phyloP scores from a whole-genome alignment of 1,140 invertebrate species.

The Vanessa tameamea region DNA sequence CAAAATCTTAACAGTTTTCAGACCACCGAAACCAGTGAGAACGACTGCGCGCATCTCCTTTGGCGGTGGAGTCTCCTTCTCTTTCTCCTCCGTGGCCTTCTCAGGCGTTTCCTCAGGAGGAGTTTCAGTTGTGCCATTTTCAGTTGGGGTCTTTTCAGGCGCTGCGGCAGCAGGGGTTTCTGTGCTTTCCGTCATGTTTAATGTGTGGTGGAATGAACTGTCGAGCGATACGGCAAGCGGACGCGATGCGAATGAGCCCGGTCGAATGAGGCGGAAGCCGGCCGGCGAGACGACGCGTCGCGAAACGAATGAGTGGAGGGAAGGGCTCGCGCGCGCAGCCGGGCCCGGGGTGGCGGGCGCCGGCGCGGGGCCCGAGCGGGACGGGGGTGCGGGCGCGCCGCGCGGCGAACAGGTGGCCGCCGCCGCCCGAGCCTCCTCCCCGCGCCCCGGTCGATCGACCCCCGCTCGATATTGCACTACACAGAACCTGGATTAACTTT shows the following conservation, averaged over 20 bases:
- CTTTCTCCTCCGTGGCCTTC: conserved; percentile 78
- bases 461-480: conserved; percentile 66
- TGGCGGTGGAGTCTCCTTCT: conserved; percentile 82
- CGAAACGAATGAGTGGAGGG: conserved; percentile 72
- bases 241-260: conserved; percentile 65
- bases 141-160: conserved; percentile 76
- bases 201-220: conserved; percentile 39
- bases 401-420: conserved; percentile 63
- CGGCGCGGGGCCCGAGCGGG: conserved; percentile 39
- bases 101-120: conserved; percentile 79
- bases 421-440: conserved; percentile 51
- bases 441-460: conserved; percentile 42
- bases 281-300: conserved; percentile 71
- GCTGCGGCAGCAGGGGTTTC: conserved; percentile 77
- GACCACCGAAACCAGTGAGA: conserved; percentile 90
- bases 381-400: conserved; percentile 41
- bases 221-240: conserved; percentile 58
- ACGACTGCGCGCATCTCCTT: conserved; percentile 93
- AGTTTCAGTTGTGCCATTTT: conserved; percentile 76
- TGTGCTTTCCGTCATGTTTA: conserved; percentile 77
- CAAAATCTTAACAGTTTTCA: conserved; percentile 90
- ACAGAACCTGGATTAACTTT: conserved; percentile 74
- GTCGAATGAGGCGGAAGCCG: conserved; percentile 57
- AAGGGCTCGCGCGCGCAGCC: conserved; percentile 66
- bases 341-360: conserved; percentile 43